These are phyloP conservation scores for Alces alces DNA, from an alignment of 2,113 vertebrate species.

Conservation along the genomic window DNA sequence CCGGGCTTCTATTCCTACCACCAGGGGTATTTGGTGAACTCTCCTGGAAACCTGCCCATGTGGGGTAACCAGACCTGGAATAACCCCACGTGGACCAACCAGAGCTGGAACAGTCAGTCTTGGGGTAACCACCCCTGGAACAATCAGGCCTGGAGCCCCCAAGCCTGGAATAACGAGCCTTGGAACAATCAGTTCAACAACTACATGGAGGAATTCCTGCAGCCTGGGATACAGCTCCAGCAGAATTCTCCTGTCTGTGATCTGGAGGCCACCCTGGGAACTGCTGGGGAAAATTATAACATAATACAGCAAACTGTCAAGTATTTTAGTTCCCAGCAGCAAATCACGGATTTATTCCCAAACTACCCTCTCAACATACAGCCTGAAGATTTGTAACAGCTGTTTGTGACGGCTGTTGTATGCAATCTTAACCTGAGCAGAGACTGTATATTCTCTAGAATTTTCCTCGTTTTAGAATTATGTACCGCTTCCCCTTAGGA, in stretches of 20 bases:
- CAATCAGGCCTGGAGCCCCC: background rate
- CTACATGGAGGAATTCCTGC: slow-evolving; percentile 40
- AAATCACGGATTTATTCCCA: slow-evolving; percentile 32
- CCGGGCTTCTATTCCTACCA: background rate
- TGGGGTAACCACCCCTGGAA: background rate
- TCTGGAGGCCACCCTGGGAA: slow-evolving; percentile 67
- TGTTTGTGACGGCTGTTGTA: background rate
- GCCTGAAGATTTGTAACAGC: background rate
- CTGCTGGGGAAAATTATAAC: slow-evolving; percentile 27
- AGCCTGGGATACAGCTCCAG: slow-evolving; percentile 45
- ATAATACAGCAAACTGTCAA: background rate
- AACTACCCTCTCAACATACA: background rate
- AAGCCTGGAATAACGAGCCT: background rate
- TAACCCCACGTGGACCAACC: slow-evolving; percentile 23
- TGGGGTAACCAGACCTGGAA: slow-evolving; percentile 59
- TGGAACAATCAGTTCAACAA: slow-evolving; percentile 3
- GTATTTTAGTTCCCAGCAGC: background rate
- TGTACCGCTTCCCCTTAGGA: background rate
- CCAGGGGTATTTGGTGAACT: slow-evolving; percentile 46
- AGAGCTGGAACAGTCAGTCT: slow-evolving; percentile 20
- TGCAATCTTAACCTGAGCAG: background rate
- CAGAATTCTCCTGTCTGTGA: slow-evolving; percentile 46
- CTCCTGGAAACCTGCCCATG: slow-evolving; percentile 34
- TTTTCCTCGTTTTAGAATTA: background rate
- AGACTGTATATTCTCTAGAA: background rate